Conservation (phyloP, 2,888 invertebrate genomes). For the Halictus ligatus region DNA sequence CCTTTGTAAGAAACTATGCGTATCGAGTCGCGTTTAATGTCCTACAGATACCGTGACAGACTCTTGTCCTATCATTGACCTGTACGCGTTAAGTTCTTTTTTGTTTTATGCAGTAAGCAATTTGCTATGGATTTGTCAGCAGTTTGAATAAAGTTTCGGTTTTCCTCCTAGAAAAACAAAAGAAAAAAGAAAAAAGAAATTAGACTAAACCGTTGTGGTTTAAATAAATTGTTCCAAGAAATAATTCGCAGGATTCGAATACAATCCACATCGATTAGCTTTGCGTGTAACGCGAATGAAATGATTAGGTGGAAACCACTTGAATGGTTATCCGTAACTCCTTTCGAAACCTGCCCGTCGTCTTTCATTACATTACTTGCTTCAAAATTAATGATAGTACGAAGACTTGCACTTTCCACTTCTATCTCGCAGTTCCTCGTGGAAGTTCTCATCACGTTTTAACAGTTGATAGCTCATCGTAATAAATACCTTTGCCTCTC, state of each 20-base stretch:
- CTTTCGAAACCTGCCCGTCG: conserved; percentile 7
- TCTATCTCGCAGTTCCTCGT: background rate
- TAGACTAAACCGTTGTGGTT: no score
- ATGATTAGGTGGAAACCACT: background rate
- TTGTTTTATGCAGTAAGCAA: no score
- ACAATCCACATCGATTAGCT: background rate
- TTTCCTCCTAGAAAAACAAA: no score
- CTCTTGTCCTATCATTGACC: background rate
- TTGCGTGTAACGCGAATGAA: no score
- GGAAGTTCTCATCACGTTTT: conserved; percentile 32
- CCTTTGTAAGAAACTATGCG: background rate
- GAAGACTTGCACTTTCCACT: conserved; percentile 33
- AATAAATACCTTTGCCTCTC: conserved; percentile 22
- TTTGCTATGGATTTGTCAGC: no score
- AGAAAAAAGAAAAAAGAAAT: no score
- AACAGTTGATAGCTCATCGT: conserved; percentile 25
- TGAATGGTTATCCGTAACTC: background rate
- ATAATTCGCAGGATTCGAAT: background rate
- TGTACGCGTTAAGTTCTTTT: background rate
- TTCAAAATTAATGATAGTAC: conserved; percentile 22
- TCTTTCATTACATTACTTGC: conserved; percentile 17
- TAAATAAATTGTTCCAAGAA: background rate
- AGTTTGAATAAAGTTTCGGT: no score
- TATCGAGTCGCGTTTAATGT: background rate
- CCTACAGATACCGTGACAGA: background rate